A percentile compares a stretch with the other conserved stretches of the same genome.
These are phyloP conservation scores for Poecile atricapillus DNA, from an alignment of 2,113 vertebrate species.

Conservation along the genomic window DNA sequence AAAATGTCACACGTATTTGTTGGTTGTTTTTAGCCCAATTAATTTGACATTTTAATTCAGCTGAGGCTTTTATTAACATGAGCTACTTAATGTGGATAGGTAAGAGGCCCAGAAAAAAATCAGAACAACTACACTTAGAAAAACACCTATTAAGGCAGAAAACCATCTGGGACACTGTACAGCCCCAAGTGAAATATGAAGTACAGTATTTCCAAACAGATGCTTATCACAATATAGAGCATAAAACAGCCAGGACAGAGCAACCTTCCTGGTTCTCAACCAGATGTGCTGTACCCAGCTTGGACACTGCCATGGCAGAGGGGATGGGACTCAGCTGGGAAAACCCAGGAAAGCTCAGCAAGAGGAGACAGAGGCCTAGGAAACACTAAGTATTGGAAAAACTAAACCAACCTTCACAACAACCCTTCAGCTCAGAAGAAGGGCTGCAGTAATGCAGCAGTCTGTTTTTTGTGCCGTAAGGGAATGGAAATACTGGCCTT, in stretches of 20 bases:
- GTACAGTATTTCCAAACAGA: not conserved
- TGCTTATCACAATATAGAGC: not conserved
- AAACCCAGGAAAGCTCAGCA: not conserved
- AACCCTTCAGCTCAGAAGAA: not conserved
- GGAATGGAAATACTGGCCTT: not conserved
- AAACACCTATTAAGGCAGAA: not conserved
- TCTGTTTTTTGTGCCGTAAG: not conserved
- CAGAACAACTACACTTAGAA: not conserved
- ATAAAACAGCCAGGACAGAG: not conserved
- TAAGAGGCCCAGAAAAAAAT: not conserved
- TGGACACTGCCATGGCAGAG: not conserved
- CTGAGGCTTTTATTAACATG: not conserved
- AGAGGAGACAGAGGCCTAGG: not conserved
- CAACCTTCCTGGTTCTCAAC: not conserved
- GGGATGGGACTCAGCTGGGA: not conserved
- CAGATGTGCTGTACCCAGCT: not conserved
- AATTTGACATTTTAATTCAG: slow-evolving; percentile 8
- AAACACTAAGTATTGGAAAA: not conserved
- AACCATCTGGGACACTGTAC: not conserved
- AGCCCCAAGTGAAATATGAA: not conserved
- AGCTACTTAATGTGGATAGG: not conserved
- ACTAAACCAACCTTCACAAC: not conserved
- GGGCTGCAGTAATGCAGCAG: not conserved
- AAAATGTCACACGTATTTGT: not conserved
- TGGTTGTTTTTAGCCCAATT: not conserved